Percentiles rank a stretch among this genome's conserved stretches.
These are phyloP conservation scores for Uromys caudimaculatus DNA, from an alignment of 2,797 vertebrate genomes.

Conservation along the genomic window DNA sequence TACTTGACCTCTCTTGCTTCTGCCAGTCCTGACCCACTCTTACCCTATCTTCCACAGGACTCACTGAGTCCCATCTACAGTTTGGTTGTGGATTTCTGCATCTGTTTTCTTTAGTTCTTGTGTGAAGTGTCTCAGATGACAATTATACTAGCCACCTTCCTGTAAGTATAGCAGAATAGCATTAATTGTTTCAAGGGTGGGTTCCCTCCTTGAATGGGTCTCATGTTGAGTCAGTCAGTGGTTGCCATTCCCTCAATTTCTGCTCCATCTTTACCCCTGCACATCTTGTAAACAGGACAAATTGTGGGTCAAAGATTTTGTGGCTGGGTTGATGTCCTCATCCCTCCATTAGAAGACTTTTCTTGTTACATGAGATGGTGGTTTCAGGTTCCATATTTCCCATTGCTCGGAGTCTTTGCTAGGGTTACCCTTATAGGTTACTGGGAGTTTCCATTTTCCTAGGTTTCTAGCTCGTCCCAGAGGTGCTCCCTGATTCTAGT, in stretches of 20 bases:
- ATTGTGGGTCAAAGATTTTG: neutral
- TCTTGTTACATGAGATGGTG: neutral
- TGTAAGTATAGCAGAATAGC: neutral
- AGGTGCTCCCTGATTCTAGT: neutral
- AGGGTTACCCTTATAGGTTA: neutral
- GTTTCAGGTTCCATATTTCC: neutral
- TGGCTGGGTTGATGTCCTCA: neutral
- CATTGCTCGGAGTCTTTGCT: neutral
- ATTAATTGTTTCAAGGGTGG: neutral
- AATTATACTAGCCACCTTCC: neutral
- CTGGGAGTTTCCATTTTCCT: neutral
- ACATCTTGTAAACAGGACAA: neutral
- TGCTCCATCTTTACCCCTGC: neutral
- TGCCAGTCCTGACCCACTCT: neutral
- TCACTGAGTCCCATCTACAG: neutral
- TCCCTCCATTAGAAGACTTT: neutral
- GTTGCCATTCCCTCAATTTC: neutral
- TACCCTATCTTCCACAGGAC: neutral
- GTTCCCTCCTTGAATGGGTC: neutral
- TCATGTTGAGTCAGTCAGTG: neutral
- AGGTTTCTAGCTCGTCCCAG: neutral
- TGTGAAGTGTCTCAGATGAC: neutral
- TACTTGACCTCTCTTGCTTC: neutral
- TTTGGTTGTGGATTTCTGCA: neutral
- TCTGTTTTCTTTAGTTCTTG: neutral